These are phyloP conservation scores for Biston stratarius DNA, from an alignment of 2,888 invertebrate genomes.

Conservation along the genomic window DNA sequence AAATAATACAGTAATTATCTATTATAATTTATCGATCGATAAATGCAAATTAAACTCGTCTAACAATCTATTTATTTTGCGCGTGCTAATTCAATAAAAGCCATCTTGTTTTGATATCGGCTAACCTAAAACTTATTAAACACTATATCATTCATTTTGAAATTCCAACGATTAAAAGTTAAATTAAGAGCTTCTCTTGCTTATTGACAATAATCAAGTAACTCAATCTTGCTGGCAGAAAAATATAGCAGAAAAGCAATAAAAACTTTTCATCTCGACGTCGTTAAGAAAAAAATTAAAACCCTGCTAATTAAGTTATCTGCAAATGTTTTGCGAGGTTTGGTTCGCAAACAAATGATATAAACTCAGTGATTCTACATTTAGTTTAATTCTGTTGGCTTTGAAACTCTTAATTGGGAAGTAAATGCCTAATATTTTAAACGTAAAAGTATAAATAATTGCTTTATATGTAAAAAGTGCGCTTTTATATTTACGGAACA, in stretches of 20 bases:
- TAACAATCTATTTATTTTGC: too few species aligned
- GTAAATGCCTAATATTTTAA: neutral
- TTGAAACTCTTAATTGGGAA: conserved; percentile 3
- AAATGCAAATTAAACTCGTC: too few species aligned
- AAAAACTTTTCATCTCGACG: conserved; percentile 23
- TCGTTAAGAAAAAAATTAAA: conserved; percentile 17
- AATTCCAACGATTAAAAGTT: conserved; percentile 14
- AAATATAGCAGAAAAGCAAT: conserved; percentile 18
- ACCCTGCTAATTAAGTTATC: conserved; percentile 25
- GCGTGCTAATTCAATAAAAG: too few species aligned
- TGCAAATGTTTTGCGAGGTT: conserved; percentile 18
- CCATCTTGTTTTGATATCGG: too few species aligned
- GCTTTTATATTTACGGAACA: too few species aligned
- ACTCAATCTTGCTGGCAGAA: conserved; percentile 8
- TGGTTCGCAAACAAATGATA: conserved; percentile 18
- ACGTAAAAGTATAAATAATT: too few species aligned
- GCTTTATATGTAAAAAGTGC: too few species aligned
- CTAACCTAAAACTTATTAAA: too few species aligned
- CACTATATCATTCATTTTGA: conserved; percentile 2
- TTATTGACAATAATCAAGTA: conserved; percentile 18
- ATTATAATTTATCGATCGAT: too few species aligned
- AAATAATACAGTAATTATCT: too few species aligned
- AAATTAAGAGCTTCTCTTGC: conserved; percentile 14
- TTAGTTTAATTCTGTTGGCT: conserved; percentile 18
- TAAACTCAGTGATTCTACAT: conserved; percentile 17